These are phyloP conservation scores for Phalanger gymnotis DNA, from an alignment of 2,797 vertebrate species.

Conservation along the genomic window DNA sequence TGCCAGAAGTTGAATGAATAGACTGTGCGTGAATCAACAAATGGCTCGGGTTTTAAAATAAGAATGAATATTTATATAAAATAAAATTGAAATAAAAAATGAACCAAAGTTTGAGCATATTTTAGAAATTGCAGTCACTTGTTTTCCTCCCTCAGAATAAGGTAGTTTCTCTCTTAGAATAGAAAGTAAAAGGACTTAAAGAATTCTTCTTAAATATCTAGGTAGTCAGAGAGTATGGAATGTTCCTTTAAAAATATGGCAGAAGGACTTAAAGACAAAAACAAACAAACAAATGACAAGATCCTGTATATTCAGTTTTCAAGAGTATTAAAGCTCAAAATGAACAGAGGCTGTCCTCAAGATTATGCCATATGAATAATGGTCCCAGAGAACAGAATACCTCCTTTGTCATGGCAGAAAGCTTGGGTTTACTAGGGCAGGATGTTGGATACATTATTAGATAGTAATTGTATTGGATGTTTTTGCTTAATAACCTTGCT, in stretches of 20 bases:
- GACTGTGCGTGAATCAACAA: conserved; percentile 14
- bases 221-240: background rate
- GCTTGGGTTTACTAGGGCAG: no score
- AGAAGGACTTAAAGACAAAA: background rate
- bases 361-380: no score
- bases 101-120: background rate
- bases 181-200: background rate
- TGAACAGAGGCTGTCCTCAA: no score
- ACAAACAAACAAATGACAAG: no score
- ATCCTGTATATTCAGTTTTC: no score
- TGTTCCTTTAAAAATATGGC: background rate
- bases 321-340: no score
- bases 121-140: background rate
- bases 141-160: background rate
- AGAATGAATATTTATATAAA: background rate
- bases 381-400: no score
- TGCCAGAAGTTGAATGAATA: conserved; percentile 32
- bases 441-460: no score
- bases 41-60: background rate
- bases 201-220: background rate
- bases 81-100: background rate
- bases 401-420: no score
- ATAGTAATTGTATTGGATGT: no score
- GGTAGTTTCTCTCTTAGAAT: background rate
- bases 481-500: no score